These are phyloP conservation scores for Proterorhinus semilunaris DNA, from an alignment of 2,113 vertebrate species.

Conservation along the genomic window DNA sequence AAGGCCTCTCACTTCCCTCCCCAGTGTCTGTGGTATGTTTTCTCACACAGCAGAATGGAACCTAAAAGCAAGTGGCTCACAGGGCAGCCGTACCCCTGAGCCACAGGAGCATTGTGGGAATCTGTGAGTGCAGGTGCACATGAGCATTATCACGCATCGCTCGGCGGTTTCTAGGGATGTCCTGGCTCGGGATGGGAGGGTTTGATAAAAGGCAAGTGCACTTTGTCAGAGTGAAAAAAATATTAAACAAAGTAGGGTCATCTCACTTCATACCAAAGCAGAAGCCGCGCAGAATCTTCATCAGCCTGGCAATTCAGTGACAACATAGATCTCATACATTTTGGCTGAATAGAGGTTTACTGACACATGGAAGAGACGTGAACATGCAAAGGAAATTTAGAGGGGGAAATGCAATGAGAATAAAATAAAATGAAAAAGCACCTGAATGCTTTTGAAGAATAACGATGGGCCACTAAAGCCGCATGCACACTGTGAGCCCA, in stretches of 20 bases:
- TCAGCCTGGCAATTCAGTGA: not conserved
- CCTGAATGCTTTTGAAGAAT: too few species aligned
- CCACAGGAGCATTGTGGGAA: constrained; percentile 36
- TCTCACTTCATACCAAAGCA: not conserved
- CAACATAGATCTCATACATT: not conserved
- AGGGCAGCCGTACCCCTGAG: constrained; percentile 18
- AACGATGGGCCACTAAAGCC: too few species aligned
- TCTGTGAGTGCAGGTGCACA: constrained; percentile 40
- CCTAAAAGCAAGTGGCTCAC: constrained; percentile 19
- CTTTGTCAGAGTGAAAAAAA: constrained; percentile 3
- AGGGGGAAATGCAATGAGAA: too few species aligned
- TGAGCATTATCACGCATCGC: constrained; percentile 53
- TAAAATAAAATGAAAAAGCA: too few species aligned
- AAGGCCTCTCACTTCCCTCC: constrained; percentile 2
- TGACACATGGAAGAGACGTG: too few species aligned
- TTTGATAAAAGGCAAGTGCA: constrained; percentile 37
- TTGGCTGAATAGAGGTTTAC: too few species aligned
- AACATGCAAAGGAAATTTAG: too few species aligned
- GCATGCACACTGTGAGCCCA: too few species aligned
- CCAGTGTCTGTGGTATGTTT: constrained; percentile 17
- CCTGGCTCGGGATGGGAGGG: constrained; percentile 19
- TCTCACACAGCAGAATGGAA: constrained; percentile 33
- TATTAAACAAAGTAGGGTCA: constrained; percentile 1
- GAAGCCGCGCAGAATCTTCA: not conserved
- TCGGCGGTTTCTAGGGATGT: constrained; percentile 41